Percentiles rank a stretch among this genome's conserved stretches.
Evolutionary conservation across 1,140 invertebrate genomes (phyloP).

Genomic region (Halictus rubicundus): DNA sequence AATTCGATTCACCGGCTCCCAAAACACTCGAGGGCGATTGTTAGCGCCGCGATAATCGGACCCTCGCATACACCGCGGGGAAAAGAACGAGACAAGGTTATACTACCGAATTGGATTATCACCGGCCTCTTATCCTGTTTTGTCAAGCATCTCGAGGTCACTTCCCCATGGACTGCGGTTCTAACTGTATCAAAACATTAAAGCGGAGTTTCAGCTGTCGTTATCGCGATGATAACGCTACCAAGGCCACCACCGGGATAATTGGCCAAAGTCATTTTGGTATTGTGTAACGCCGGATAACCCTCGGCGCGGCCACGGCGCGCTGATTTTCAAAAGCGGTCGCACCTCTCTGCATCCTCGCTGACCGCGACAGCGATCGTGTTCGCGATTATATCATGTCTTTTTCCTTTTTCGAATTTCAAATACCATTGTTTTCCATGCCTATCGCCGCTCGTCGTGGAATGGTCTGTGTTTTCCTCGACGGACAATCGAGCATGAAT

Average conservation of each 20-base stretch:
- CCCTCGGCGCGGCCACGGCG: not conserved
- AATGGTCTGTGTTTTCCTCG: no score
- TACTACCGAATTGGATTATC: conserved; percentile 44
- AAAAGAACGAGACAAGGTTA: not conserved
- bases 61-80: no score
- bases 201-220: conserved; percentile 35
- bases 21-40: no score
- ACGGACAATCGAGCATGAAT: no score
- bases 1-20: no score
- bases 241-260: conserved; percentile 37
- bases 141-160: conserved; percentile 22
- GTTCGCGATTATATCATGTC: no score
- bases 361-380: no score
- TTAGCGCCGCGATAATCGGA: no score
- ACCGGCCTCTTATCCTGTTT: conserved; percentile 52
- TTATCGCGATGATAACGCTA: conserved; percentile 49
- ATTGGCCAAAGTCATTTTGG: conserved; percentile 46
- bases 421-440: no score
- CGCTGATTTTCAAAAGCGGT: conserved; percentile 16
- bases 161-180: conserved; percentile 7
- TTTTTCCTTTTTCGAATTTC: no score
- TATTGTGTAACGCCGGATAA: conserved; percentile 43
- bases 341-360: not conserved
- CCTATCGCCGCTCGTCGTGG: no score
- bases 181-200: conserved; percentile 44